These are phyloP conservation scores for Stenodera caucasica DNA, from an alignment of 2,888 invertebrate genomes.

Conservation along the genomic window DNA sequence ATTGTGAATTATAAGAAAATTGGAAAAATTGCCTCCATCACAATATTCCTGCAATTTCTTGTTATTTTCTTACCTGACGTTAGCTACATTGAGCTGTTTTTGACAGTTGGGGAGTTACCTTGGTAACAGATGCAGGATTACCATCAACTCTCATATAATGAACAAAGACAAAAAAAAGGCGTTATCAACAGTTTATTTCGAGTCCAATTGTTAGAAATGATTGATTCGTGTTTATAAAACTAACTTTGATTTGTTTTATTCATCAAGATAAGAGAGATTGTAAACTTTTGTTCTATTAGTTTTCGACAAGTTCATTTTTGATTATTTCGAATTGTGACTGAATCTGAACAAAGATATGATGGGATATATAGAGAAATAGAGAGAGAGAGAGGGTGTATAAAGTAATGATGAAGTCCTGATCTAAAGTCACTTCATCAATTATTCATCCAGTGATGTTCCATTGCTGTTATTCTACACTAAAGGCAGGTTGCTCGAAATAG, in stretches of 20 bases:
- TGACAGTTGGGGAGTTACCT: conserved; percentile 2
- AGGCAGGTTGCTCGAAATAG: neutral
- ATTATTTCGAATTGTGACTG: neutral
- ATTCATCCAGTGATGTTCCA: neutral
- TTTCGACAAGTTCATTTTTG: no score
- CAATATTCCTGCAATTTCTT: neutral
- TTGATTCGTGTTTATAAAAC: no score
- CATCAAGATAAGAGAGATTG: neutral
- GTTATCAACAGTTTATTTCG: no score
- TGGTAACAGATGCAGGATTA: neutral
- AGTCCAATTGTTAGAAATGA: no score
- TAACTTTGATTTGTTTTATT: no score
- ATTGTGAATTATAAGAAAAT: no score
- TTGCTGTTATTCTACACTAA: neutral
- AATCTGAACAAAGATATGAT: neutral
- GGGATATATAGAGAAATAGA: neutral
- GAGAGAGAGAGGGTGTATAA: neutral
- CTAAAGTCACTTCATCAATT: conserved; percentile 8
- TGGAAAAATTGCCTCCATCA: no score
- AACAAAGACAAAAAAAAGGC: neutral
- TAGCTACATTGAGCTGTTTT: neutral
- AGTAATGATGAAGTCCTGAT: conserved; percentile 3
- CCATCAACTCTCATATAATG: neutral
- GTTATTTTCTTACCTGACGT: neutral
- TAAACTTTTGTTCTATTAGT: neutral